These are phyloP conservation scores for Diaperis boleti DNA, from an alignment of 2,888 invertebrate genomes.

Conservation along the genomic window DNA sequence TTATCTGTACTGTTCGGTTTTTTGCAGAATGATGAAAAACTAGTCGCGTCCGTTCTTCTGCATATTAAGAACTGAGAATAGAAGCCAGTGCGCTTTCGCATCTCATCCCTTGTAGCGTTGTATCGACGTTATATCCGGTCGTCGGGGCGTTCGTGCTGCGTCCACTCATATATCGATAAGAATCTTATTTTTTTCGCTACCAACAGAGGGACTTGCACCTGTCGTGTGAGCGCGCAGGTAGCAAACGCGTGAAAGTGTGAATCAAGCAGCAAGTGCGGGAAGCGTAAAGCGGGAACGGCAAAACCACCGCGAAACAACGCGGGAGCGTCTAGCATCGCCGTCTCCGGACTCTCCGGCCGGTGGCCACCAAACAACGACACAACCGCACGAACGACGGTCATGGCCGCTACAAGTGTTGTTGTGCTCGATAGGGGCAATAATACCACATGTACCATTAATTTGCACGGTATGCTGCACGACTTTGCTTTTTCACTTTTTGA, in stretches of 20 bases:
- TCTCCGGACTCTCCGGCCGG: constrained; percentile 63
- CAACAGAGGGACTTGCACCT: constrained; percentile 64
- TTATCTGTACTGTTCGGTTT: constrained; percentile 61
- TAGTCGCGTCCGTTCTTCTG: constrained; percentile 62
- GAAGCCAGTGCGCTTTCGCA: constrained; percentile 51
- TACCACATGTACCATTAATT: constrained; percentile 96
- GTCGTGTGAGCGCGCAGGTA: constrained; percentile 63
- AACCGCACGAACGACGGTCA: constrained; percentile 52
- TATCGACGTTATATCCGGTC: constrained; percentile 33
- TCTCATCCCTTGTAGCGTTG: constrained; percentile 41
- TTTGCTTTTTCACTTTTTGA: neutral
- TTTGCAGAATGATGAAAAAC: constrained; percentile 64
- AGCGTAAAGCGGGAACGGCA: too few relatives aligned
- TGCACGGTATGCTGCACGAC: constrained; percentile 82
- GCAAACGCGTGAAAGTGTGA: constrained; percentile 58
- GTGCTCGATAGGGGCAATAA: constrained; percentile 95
- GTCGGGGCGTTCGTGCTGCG: constrained; percentile 29
- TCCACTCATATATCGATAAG: constrained; percentile 41
- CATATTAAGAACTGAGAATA: constrained; percentile 58
- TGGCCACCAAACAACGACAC: too few relatives aligned
- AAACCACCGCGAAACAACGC: constrained; percentile 56
- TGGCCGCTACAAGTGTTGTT: constrained; percentile 93
- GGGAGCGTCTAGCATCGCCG: constrained; percentile 48
- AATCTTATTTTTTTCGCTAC: constrained; percentile 56
- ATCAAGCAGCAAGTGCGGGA: constrained; percentile 56